Evolutionary conservation across 2,113 vertebrate species (phyloP).

Genomic region (Protomyctophum bolini): DNA sequence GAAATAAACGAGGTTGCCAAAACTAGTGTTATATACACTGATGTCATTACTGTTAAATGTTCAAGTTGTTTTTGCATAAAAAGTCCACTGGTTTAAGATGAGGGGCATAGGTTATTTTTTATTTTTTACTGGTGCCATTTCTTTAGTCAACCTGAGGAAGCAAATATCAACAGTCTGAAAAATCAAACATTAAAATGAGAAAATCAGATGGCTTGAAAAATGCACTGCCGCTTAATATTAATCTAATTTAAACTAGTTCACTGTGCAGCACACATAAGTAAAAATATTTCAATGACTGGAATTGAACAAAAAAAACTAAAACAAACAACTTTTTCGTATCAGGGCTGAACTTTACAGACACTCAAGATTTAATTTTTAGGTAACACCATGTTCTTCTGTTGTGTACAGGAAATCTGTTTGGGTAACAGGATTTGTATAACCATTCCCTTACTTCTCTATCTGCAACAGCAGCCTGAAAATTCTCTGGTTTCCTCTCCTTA

Average conservation of each 20-base stretch:
- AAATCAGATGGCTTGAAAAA: slow-evolving; percentile 3
- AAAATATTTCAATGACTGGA: background rate
- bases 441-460: slow-evolving; percentile 21
- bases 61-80: slow-evolving; percentile 30
- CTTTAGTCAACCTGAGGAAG: slow-evolving; percentile 17
- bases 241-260: slow-evolving; percentile 9
- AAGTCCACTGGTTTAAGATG: background rate
- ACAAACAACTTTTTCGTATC: no score
- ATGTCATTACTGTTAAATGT: slow-evolving; percentile 10
- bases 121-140: background rate
- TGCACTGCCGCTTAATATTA: slow-evolving; percentile 15
- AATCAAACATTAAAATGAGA: background rate
- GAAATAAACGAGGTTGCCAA: slow-evolving; percentile 33
- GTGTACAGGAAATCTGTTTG: slow-evolving; percentile 33
- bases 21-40: slow-evolving; percentile 4
- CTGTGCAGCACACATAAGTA: slow-evolving; percentile 4
- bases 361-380: background rate
- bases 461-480: slow-evolving; percentile 27
- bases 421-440: slow-evolving; percentile 17
- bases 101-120: background rate
- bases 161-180: slow-evolving; percentile 7
- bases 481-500: slow-evolving; percentile 24
- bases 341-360: no score
- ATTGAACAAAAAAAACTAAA: no score
- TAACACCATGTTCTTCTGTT: slow-evolving; percentile 20